Evolutionary conservation across 2,113 vertebrate species (phyloP), one percentile per base, ranked within the genome.

Genomic region (Anoura caudifer): DNA sequence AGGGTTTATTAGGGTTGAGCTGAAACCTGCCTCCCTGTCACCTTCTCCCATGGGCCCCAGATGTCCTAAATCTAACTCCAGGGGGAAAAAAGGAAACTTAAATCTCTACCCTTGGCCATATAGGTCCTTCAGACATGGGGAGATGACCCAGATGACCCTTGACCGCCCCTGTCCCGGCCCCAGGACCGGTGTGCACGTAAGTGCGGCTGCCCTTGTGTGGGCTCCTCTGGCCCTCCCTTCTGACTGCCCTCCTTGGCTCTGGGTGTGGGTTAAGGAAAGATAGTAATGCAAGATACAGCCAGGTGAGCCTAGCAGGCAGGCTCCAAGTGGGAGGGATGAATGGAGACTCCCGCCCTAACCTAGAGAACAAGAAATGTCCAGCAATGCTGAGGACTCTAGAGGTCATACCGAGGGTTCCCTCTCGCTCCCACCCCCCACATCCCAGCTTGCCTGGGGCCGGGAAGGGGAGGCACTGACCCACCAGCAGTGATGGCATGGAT

Each of bases 1-100:
- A 8, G 4, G 19, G 54, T 15, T n/a, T 10, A 28, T 24, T 3
- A 24, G n/a, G 65, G 3, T 9, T 14, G 16, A 95, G n/a, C n/a
- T 90, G 82, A 80, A 47, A 83, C 11, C 41, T 83, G 7, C 36
- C 70, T 95, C 28, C 38, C 20, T 81, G 63, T 87, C 75, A 28
- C 70, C 75, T 75, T 41, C 59, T 69, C 56, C 65, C 54, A 61
- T 1, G 1, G 65, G 54, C 59, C 70, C 67, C 43, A 2, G 2
- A 28, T 63, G n/a, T 50, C 56, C 70, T 63, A 73, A 87, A 52
- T 43, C 83, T 86, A 72, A 85, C 41, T 33, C 22, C 69, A 82
- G 47, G 45, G 45, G 9, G n/a, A 45, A 72, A 19, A 20, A 31
- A 28, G 4, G 59, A 79, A 73, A 81, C 8, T 26, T n/a, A 41